These are phyloP conservation scores for Theropithecus gelada DNA, from an alignment of 2,113 vertebrate genomes.

Conservation along the genomic window DNA sequence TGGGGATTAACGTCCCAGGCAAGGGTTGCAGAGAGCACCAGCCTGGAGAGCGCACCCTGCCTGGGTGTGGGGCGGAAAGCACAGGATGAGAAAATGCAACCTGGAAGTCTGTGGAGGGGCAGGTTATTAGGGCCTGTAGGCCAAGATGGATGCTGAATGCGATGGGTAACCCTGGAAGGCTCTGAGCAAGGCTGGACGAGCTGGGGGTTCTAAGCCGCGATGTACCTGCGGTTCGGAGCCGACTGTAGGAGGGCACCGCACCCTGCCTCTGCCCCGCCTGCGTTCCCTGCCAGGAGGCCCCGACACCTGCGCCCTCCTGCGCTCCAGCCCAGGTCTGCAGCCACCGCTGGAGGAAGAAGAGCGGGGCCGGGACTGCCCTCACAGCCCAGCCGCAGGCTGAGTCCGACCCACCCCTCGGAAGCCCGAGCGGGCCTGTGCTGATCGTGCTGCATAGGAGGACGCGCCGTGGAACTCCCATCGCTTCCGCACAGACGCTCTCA, in stretches of 20 bases:
- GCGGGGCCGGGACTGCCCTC: not conserved
- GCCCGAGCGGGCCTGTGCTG: not conserved
- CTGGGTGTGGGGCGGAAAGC: not conserved
- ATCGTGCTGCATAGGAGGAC: too few relatives aligned
- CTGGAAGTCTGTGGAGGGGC: not conserved
- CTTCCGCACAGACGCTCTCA: not conserved
- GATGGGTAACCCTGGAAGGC: not conserved
- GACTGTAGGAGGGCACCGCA: not conserved
- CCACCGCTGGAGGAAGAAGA: too few relatives aligned
- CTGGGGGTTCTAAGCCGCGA: accelerated
- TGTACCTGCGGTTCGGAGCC: not conserved
- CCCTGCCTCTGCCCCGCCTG: too few relatives aligned
- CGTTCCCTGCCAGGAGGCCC: too few relatives aligned
- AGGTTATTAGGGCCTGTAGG: not conserved
- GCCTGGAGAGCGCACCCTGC: not conserved
- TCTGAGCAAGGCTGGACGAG: not conserved
- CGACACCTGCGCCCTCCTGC: not conserved
- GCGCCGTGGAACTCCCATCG: too few relatives aligned
- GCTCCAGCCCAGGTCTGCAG: not conserved
- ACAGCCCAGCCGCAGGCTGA: accelerated
- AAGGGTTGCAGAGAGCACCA: not conserved
- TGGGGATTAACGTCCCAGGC: not conserved
- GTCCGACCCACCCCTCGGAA: not conserved
- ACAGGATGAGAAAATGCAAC: not conserved
- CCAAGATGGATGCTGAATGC: not conserved